These are phyloP conservation scores for Rhabdomys pumilio DNA, from an alignment of 2,797 vertebrate species.

Conservation along the genomic window DNA sequence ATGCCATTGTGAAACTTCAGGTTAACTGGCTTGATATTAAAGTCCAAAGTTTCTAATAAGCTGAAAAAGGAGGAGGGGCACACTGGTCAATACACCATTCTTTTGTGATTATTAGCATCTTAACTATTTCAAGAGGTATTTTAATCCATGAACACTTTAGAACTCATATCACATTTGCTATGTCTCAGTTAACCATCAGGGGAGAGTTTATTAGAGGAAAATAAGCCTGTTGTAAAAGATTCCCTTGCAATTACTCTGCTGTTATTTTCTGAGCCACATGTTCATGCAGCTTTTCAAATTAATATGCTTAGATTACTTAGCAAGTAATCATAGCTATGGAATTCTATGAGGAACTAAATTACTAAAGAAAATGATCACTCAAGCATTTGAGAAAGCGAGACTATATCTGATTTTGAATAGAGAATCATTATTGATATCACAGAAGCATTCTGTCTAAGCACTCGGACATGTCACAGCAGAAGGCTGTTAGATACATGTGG, in stretches of 20 bases:
- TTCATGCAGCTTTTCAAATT: conserved; percentile 89
- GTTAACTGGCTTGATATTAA: conserved; percentile 22
- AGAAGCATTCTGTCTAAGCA: conserved; percentile 80
- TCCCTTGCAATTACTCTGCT: conserved; percentile 89
- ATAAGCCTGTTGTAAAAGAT: conserved; percentile 91
- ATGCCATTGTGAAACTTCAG: neutral
- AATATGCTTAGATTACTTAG: conserved; percentile 88
- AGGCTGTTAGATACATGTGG: neutral
- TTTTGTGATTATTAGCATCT: conserved; percentile 43
- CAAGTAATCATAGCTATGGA: conserved; percentile 86
- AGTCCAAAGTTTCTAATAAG: conserved; percentile 51
- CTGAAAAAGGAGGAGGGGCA: rapidly evolving
- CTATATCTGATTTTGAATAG: conserved; percentile 88
- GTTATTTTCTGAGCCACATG: conserved; percentile 87
- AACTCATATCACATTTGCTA: conserved; percentile 89
- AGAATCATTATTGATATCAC: conserved; percentile 87
- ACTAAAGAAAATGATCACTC: conserved; percentile 89
- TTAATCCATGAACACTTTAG: conserved; percentile 80
- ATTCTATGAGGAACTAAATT: conserved; percentile 89
- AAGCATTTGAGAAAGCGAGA: conserved; percentile 87
- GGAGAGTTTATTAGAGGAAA: conserved; percentile 91
- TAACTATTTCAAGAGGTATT: conserved; percentile 83
- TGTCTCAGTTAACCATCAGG: conserved; percentile 82
- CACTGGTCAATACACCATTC: conserved; percentile 27
- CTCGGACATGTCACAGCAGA: conserved; percentile 67